Conservation (phyloP, 1,140 invertebrate genomes). For the Anoplolepis gracilipes region DNA sequence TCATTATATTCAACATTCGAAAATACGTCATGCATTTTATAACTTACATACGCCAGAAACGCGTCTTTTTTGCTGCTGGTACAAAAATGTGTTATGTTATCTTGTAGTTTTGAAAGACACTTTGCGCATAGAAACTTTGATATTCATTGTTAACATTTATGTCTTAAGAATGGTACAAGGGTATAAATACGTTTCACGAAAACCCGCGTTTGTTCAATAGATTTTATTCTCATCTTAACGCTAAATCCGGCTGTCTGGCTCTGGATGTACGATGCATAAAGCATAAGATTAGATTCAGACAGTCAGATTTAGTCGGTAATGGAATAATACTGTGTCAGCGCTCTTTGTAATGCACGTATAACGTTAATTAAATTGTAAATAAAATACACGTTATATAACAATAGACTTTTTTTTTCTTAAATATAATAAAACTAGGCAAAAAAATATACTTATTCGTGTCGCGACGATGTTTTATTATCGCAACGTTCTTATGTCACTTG, state of each 20-base stretch:
- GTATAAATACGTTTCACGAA: not conserved
- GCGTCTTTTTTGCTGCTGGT: not conserved
- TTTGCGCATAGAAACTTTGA: not conserved
- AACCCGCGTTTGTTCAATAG: not conserved
- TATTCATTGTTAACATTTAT: constrained; percentile 5
- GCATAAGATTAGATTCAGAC: constrained; percentile 24
- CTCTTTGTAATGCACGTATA: not conserved
- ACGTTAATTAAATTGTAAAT: not conserved
- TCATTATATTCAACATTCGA: not conserved
- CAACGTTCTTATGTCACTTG: not conserved
- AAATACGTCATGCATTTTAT: constrained; percentile 7
- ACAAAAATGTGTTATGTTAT: not conserved
- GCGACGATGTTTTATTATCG: not conserved
- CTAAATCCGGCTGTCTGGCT: not conserved
- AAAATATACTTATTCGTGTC: not conserved
- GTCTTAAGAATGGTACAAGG: not conserved
- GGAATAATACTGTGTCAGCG: not conserved
- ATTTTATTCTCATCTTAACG: constrained; percentile 3
- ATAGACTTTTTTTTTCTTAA: not conserved
- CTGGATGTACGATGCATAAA: not conserved
- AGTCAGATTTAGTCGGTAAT: not conserved
- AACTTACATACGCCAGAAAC: constrained; percentile 17
- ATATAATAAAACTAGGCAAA: not conserved
- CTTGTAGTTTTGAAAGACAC: not conserved
- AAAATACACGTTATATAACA: not conserved